Evolutionary conservation across 2,797 vertebrate species (phyloP), one percentile per base, ranked within the genome.

Genomic region (Hozukius guyotensis): DNA sequence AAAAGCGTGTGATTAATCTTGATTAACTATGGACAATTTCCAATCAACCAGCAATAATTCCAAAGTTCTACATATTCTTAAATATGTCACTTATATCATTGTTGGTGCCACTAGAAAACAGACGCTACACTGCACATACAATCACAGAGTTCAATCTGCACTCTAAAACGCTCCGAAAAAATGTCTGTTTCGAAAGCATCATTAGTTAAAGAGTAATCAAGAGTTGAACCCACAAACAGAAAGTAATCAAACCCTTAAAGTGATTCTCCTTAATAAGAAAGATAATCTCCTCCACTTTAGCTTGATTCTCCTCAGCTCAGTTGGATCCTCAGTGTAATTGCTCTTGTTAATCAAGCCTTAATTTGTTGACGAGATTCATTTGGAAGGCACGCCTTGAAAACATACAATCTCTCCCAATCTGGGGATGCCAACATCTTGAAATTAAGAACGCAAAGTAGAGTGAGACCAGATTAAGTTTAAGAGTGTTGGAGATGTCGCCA

Each of bases 171-270:
- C 83, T 72, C 63, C 75, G 12, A 83, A 75, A 77, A 75, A 76
- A 74, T 32, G 76, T 69, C 75, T 77, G 82, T 82, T 93, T 72
- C 72, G 68, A 86, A 80, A 64, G 82, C 72, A 73, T 82, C 84
- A 84, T 90, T 91, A 74, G 77, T 83, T 79, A 63, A 60, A 77
- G 72, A 87, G 86, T 87, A 93, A 94, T 93, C 82, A 91, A 77
- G 86, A 95, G 86, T 81, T 85, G 75, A 85, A 78, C 36, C 75
- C 77, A 88, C 92, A 94, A 95, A 94, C 91, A 95, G 92, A 94
- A 95, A 93, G 93, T 91, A 95, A 96, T 95, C 94, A 95, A 92
- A 88, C 84, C 92, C 90, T 91, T 91, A 90, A 93, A 93, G 89
- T 91, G 88, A 93, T 91, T 92, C 91, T 90, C 79, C 86, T 93